Evolutionary conservation across 1,140 invertebrate genomes (phyloP).

Genomic region (Neelides sp.): DNA sequence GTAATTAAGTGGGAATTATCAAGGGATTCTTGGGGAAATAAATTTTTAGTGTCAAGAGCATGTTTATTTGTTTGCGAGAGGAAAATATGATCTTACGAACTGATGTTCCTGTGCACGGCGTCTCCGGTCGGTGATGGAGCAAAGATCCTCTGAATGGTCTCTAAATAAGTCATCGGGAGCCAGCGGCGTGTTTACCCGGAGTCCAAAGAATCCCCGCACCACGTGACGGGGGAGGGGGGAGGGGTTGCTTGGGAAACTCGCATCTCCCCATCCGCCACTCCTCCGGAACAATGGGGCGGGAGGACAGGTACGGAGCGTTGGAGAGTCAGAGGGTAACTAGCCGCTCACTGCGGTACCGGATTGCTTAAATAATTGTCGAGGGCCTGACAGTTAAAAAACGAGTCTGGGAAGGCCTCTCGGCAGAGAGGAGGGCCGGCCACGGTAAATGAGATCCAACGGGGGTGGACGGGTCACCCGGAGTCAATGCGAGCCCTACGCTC

Average conservation of each 20-base stretch:
- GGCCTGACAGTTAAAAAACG: conserved; percentile 10
- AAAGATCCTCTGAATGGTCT: too few relatives aligned
- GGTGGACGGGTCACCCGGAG: conserved; percentile 11
- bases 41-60: too few relatives aligned
- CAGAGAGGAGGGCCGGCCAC: background rate
- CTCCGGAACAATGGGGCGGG: conserved; percentile 14
- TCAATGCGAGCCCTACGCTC: background rate
- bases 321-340: conserved; percentile 7
- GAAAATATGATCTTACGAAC: too few relatives aligned
- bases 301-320: conserved; percentile 1
- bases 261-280: conserved; percentile 25
- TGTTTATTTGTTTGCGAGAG: too few relatives aligned
- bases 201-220: background rate
- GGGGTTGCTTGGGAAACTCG: conserved; percentile 19
- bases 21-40: too few relatives aligned
- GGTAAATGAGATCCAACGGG: background rate
- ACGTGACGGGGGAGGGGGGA: conserved; percentile 25
- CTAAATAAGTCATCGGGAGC: too few relatives aligned
- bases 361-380: conserved; percentile 19
- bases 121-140: too few relatives aligned
- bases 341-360: conserved; percentile 3
- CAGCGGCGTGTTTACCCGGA: too few relatives aligned
- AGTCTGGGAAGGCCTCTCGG: conserved; percentile 5
- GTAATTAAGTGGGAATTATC: too few relatives aligned
- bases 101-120: too few relatives aligned